phyloP scores from a whole-genome alignment of 2,888 invertebrate genomes.

The Drosophila tripunctata region DNA sequence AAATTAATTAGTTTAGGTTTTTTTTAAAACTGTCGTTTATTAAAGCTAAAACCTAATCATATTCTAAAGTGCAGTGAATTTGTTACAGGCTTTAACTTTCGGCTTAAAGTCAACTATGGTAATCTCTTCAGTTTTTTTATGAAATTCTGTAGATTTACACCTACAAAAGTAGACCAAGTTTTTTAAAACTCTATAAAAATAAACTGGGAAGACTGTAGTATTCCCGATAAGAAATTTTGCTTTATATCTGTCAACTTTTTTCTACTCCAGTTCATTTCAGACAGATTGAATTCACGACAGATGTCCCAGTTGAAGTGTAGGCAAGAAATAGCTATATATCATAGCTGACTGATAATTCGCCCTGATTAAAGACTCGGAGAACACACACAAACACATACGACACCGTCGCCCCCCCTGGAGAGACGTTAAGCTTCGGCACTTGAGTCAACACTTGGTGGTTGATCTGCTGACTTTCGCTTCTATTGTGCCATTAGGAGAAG shows the following conservation, averaged over 20 bases:
- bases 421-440: conserved; percentile 32
- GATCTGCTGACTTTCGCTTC: conserved; percentile 64
- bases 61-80: no score
- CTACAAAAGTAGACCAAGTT: no score
- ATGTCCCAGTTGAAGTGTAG: conserved; percentile 20
- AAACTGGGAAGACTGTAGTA: background rate
- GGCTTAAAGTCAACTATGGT: no score
- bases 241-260: background rate
- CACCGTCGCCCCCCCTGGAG: conserved; percentile 30
- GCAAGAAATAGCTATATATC: conserved; percentile 64
- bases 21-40: no score
- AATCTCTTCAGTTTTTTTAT: no score
- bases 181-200: no score
- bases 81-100: no score
- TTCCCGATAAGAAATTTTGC: background rate
- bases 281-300: conserved; percentile 26
- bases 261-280: no score
- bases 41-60: no score
- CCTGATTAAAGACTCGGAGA: conserved; percentile 59
- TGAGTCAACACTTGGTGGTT: conserved; percentile 47
- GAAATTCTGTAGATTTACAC: no score
- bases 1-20: no score
- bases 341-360: conserved; percentile 60
- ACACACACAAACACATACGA: conserved; percentile 1
- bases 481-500: conserved; percentile 35